Percentiles rank a stretch among this genome's conserved stretches.
phyloP scores from a whole-genome alignment of 2,888 invertebrate genomes.

The Gisinianus flammeolus region DNA sequence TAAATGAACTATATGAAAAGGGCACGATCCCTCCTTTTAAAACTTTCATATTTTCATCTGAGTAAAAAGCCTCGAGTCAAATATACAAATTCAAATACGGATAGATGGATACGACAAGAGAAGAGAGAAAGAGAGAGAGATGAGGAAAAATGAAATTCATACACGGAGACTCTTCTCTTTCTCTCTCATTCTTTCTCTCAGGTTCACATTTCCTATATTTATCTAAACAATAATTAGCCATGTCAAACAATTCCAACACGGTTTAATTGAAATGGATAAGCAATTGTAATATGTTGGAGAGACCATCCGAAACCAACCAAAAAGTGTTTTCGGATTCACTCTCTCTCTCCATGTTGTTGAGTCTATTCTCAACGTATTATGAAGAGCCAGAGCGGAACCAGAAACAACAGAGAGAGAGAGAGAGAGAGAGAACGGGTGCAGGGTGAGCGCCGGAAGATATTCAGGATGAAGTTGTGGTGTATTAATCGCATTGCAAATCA shows the following conservation, averaged over 20 bases:
- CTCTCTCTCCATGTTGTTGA: not conserved
- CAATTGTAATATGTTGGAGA: slow-evolving; percentile 7
- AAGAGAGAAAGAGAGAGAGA: slow-evolving; percentile 5
- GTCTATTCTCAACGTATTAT: not conserved
- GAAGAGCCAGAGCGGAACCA: not conserved
- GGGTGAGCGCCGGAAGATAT: not conserved
- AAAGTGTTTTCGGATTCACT: not conserved
- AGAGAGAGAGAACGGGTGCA: slow-evolving; percentile 11
- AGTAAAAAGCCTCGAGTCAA: slow-evolving; percentile 43
- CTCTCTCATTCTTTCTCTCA: slow-evolving; percentile 9
- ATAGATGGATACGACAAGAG: not conserved
- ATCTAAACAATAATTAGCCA: slow-evolving; percentile 32
- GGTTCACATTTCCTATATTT: slow-evolving; percentile 3
- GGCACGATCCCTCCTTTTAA: not conserved
- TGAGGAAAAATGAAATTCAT: not conserved
- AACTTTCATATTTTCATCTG: slow-evolving; percentile 42
- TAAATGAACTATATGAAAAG: too few species aligned
- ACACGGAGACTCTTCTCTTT: slow-evolving; percentile 9
- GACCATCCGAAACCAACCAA: slow-evolving; percentile 5
- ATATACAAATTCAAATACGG: not conserved
- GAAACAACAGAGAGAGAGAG: not conserved
- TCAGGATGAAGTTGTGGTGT: not conserved
- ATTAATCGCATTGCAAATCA: not conserved
- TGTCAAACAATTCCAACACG: slow-evolving; percentile 20
- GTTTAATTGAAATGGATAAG: slow-evolving; percentile 33